Percentiles rank a stretch among this genome's conserved stretches.
Conservation (phyloP, 1,140 invertebrate genomes). For the Teleopsis dalmanni region DNA sequence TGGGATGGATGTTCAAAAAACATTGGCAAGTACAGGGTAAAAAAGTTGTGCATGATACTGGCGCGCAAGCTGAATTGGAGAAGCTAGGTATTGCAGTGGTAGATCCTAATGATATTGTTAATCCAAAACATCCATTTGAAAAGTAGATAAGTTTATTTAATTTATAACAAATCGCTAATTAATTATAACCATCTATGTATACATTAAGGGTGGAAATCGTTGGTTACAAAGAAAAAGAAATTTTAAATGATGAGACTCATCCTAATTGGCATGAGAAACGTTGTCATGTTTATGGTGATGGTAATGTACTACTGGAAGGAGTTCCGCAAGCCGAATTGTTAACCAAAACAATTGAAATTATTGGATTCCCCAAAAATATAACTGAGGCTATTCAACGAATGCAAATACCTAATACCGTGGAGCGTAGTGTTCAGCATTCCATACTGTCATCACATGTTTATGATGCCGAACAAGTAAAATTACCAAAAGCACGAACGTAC, state of each 20-base stretch:
- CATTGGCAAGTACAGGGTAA: conserved; percentile 60
- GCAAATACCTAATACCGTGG: conserved; percentile 48
- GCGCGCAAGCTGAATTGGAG: conserved; percentile 46
- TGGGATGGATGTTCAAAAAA: conserved; percentile 58
- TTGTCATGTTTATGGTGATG: conserved; percentile 53
- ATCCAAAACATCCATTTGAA: background rate
- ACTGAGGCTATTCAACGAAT: conserved; percentile 43
- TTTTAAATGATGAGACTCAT: conserved; percentile 50
- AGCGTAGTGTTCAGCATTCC: conserved; percentile 51
- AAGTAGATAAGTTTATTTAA: background rate
- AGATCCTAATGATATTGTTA: conserved; percentile 11
- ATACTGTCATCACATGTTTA: conserved; percentile 65
- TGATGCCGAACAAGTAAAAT: conserved; percentile 67
- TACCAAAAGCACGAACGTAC: conserved; percentile 61
- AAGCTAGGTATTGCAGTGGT: conserved; percentile 22
- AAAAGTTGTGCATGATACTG: conserved; percentile 47
- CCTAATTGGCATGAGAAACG: conserved; percentile 56
- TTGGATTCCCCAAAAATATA: conserved; percentile 55
- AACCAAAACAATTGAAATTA: conserved; percentile 63
- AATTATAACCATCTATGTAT: background rate
- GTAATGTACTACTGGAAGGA: conserved; percentile 62
- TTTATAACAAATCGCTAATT: background rate
- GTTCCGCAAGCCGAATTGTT: conserved; percentile 63
- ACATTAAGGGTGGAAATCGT: conserved; percentile 33
- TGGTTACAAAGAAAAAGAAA: conserved; percentile 39